Conservation (phyloP, 2,113 vertebrate genomes). For the Capreolus pygargus region DNA sequence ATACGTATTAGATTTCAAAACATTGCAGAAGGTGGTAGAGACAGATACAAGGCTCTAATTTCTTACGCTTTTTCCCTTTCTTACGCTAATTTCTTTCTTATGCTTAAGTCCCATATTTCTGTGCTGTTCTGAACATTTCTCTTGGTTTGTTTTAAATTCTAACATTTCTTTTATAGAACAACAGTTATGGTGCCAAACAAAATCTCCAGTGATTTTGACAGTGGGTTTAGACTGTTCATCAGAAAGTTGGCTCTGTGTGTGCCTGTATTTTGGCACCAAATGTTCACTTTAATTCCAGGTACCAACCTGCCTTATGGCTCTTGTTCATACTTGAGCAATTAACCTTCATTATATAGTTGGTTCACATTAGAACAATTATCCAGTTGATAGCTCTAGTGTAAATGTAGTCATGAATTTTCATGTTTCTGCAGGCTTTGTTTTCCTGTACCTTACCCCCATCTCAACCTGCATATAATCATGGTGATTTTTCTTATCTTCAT, state of each 20-base stretch:
- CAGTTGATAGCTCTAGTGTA: neutral
- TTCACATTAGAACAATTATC: constrained; percentile 30
- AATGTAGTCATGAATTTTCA: neutral
- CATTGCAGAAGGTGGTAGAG: neutral
- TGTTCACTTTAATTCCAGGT: constrained; percentile 52
- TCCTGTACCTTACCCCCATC: neutral
- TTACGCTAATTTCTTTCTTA: neutral
- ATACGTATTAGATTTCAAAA: neutral
- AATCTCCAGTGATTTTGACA: constrained; percentile 49
- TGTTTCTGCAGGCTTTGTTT: neutral
- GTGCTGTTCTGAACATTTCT: neutral
- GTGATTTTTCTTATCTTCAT: neutral
- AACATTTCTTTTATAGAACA: constrained; percentile 49
- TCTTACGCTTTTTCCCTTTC: constrained; percentile 32
- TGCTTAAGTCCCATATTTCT: constrained; percentile 25
- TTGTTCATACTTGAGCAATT: neutral
- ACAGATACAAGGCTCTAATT: neutral
- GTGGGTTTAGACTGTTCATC: constrained; percentile 52
- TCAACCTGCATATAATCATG: neutral
- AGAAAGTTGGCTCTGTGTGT: constrained; percentile 38
- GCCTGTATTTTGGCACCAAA: constrained; percentile 26
- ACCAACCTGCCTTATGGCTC: constrained; percentile 33
- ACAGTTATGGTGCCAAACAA: constrained; percentile 44
- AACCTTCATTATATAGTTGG: constrained; percentile 27
- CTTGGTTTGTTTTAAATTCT: constrained; percentile 51